Percentiles rank a stretch among this genome's conserved stretches.
Conservation (phyloP, 2,113 vertebrate genomes). For the Falco punctatus region DNA sequence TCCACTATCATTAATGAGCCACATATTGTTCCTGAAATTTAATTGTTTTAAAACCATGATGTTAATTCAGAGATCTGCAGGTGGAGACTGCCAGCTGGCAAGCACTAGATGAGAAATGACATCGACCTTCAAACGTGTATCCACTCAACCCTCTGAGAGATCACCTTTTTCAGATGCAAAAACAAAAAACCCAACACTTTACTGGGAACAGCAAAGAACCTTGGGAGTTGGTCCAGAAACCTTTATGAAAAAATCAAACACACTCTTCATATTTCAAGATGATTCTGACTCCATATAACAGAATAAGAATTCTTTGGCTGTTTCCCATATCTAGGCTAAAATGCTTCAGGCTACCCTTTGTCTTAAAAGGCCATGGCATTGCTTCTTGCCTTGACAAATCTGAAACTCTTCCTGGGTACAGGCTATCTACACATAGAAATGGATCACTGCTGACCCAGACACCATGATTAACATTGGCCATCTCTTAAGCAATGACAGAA, state of each 20-base stretch:
- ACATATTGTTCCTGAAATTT: constrained; percentile 54
- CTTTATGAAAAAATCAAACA: background rate
- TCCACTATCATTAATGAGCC: background rate
- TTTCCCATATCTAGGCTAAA: background rate
- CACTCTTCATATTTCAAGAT: background rate
- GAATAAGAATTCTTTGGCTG: background rate
- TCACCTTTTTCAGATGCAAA: background rate
- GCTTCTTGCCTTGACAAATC: background rate
- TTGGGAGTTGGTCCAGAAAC: background rate
- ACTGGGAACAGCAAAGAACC: background rate
- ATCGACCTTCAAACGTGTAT: constrained; percentile 15
- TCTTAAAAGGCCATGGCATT: background rate
- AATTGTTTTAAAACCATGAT: constrained; percentile 43
- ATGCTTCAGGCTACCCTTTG: background rate
- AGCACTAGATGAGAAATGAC: background rate
- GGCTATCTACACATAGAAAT: background rate
- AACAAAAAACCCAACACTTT: background rate
- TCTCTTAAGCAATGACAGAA: background rate
- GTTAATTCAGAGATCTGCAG: constrained; percentile 39
- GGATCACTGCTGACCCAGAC: background rate
- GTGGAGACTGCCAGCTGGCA: constrained; percentile 36
- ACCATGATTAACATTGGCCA: background rate
- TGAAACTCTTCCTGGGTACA: background rate
- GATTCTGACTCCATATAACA: background rate
- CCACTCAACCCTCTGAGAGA: background rate